A percentile compares a stretch with the other conserved stretches of the same genome.
Evolutionary conservation across 2,113 vertebrate genomes (phyloP).

Genomic region (Pelecanus crispus): DNA sequence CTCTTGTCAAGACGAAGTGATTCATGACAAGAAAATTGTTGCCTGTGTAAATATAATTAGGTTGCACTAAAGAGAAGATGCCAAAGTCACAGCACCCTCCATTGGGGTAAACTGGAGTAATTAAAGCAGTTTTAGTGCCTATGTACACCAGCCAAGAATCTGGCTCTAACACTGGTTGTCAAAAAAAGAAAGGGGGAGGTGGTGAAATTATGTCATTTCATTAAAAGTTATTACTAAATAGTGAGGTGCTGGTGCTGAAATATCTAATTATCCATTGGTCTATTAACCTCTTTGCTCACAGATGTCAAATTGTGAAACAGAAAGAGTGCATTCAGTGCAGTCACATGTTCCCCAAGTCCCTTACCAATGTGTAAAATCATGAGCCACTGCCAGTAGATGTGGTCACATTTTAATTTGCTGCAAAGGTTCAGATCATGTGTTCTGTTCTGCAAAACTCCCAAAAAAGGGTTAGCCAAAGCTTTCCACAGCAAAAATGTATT

Average conservation of each 20-base stretch:
- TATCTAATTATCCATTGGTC: background rate
- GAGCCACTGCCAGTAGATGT: background rate
- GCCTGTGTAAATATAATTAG: background rate
- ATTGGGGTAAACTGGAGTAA: background rate
- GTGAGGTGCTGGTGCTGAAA: background rate
- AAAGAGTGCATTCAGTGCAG: background rate
- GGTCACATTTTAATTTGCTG: background rate
- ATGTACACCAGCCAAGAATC: background rate
- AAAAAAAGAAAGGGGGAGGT: background rate
- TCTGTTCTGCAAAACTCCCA: background rate
- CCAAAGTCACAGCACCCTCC: background rate
- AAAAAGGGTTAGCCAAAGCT: background rate
- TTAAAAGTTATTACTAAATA: background rate
- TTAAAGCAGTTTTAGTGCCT: background rate
- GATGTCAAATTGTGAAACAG: background rate
- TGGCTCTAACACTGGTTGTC: background rate
- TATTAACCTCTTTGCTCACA: background rate
- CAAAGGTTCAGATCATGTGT: background rate
- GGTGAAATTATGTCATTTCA: background rate
- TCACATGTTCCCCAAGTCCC: background rate
- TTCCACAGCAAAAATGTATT: background rate
- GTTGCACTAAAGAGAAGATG: background rate
- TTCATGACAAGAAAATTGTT: background rate
- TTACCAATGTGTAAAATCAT: background rate
- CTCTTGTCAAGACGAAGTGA: background rate